phyloP scores from a whole-genome alignment of 2,888 invertebrate genomes.

The Deilephila porcellus region DNA sequence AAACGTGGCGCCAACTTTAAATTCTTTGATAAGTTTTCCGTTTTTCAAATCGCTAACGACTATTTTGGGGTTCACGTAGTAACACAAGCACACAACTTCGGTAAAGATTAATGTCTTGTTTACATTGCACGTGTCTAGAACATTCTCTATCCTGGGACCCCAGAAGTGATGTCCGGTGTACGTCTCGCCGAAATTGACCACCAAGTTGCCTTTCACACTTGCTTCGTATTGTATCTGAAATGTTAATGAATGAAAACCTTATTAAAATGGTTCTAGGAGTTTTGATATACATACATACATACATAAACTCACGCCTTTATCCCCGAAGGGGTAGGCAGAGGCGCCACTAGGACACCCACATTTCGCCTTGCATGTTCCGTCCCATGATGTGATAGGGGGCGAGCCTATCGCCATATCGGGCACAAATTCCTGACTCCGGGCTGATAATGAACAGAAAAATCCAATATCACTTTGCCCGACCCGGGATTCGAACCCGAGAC shows the following conservation, averaged over 20 bases:
- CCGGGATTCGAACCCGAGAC: too few species aligned
- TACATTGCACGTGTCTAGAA: slow-evolving; percentile 33
- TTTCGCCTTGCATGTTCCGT: too few species aligned
- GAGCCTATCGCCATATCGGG: too few species aligned
- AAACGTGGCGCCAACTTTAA: background rate
- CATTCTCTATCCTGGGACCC: slow-evolving; percentile 26
- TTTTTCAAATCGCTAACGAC: slow-evolving; percentile 35
- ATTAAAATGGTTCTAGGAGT: background rate
- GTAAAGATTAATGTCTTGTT: slow-evolving; percentile 27
- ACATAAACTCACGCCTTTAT: too few species aligned
- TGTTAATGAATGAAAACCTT: background rate
- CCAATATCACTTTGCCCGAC: too few species aligned
- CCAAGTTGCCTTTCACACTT: slow-evolving; percentile 3
- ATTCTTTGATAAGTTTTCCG: slow-evolving; percentile 26
- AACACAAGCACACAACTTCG: slow-evolving; percentile 32
- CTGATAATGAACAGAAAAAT: too few species aligned
- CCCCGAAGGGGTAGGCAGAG: too few species aligned
- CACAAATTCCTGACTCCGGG: too few species aligned
- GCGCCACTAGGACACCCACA: too few species aligned
- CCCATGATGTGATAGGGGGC: too few species aligned
- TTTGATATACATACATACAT: too few species aligned
- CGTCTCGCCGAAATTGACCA: background rate
- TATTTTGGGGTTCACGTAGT: slow-evolving; percentile 34
- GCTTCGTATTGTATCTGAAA: slow-evolving; percentile 28
- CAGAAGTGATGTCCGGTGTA: slow-evolving; percentile 33